Evolutionary conservation across 2,888 invertebrate species (phyloP).

Genomic region (Bedellia somnulentella): DNA sequence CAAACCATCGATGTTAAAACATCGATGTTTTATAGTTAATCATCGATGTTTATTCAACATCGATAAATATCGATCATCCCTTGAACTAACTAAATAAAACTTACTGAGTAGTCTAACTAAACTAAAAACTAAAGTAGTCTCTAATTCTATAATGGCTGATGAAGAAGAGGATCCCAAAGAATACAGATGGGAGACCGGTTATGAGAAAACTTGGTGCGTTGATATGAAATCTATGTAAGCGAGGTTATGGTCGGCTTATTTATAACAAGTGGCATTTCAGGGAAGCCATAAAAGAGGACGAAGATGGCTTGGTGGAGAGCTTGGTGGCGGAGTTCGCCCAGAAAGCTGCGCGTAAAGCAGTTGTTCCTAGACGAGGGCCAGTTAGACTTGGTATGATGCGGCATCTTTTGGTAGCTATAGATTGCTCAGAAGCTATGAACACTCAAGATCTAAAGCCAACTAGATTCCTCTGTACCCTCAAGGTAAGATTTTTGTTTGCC

Average conservation of each 20-base stretch:
- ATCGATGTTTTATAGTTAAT: too few species aligned
- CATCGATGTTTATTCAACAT: too few species aligned
- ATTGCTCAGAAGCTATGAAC: slow-evolving; percentile 93
- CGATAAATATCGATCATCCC: too few species aligned
- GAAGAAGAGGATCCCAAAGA: slow-evolving; percentile 86
- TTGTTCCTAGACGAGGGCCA: slow-evolving; percentile 70
- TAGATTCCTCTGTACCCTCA: slow-evolving; percentile 81
- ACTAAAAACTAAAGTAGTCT: too few species aligned
- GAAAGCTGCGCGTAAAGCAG: slow-evolving; percentile 81
- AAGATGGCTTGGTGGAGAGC: slow-evolving; percentile 87
- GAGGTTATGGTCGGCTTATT: too few species aligned
- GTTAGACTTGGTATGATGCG: slow-evolving; percentile 98
- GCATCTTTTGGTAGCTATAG: slow-evolving; percentile 88
- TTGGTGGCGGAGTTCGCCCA: slow-evolving; percentile 91
- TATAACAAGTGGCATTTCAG: too few species aligned
- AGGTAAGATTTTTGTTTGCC: too few species aligned
- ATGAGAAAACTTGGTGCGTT: slow-evolving; percentile 88
- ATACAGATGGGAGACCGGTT: slow-evolving; percentile 94
- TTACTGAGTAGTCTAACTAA: too few species aligned
- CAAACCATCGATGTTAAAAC: too few species aligned
- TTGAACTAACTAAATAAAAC: too few species aligned
- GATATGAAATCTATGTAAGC: too few species aligned
- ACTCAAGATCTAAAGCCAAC: slow-evolving; percentile 95
- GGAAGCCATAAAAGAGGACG: slow-evolving; percentile 97
- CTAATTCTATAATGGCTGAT: too few species aligned